A percentile compares a stretch with the other conserved stretches of the same genome.
Conservation (phyloP, 2,113 vertebrate genomes). For the Hipposideros armiger region DNA sequence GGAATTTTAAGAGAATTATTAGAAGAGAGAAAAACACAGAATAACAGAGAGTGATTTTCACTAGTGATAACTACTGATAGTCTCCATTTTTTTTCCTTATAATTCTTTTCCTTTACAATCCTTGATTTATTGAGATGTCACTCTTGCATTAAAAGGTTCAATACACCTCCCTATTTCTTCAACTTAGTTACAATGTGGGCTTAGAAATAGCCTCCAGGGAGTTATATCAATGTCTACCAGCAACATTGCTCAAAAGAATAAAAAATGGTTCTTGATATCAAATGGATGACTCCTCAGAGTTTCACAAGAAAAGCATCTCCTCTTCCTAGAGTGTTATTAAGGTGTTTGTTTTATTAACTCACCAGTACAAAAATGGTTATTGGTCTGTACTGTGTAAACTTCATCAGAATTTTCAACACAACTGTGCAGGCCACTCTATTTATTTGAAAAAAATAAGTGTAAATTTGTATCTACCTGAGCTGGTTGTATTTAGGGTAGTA, state of each 20-base stretch:
- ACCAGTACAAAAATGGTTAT: neutral
- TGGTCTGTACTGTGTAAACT: neutral
- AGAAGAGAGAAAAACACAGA: neutral
- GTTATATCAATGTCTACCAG: neutral
- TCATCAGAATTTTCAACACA: constrained; percentile 19
- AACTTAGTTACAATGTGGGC: neutral
- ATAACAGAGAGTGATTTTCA: neutral
- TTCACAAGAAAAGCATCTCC: neutral
- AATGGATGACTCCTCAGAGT: constrained; percentile 26
- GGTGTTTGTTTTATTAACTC: constrained; percentile 52
- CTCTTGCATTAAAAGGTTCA: neutral
- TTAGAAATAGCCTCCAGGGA: constrained; percentile 17
- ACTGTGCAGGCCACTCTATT: neutral
- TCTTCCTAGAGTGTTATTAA: constrained; percentile 14
- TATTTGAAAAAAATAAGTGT: neutral
- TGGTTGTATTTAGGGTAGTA: neutral
- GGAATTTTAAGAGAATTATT: neutral
- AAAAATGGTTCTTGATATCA: constrained; percentile 10
- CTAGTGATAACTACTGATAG: neutral
- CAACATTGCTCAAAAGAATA: constrained; percentile 22
- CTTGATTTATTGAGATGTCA: constrained; percentile 12
- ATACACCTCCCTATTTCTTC: neutral
- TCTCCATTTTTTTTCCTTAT: neutral
- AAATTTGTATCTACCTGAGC: neutral
- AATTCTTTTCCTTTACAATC: neutral